Conservation (phyloP, 2,113 vertebrate species). For the Mormoops blainvillei region DNA sequence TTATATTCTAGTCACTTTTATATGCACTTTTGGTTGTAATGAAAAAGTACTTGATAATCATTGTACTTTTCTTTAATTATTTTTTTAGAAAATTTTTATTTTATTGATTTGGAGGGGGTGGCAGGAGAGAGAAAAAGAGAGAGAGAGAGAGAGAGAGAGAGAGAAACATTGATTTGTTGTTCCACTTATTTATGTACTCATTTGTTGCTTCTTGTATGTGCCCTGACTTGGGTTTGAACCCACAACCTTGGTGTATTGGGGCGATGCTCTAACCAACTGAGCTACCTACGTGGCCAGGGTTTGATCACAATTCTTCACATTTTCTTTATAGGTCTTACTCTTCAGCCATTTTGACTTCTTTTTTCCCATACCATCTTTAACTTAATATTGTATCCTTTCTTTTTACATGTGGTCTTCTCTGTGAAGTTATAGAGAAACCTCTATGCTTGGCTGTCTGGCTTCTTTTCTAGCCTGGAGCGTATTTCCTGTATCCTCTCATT, state of each 20-base stretch:
- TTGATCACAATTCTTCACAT: neutral
- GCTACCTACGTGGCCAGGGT: neutral
- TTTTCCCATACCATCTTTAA: neutral
- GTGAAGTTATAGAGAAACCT: neutral
- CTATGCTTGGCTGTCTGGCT: neutral
- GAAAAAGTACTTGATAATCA: neutral
- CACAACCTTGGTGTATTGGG: too few species aligned
- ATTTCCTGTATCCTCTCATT: neutral
- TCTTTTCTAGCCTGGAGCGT: neutral
- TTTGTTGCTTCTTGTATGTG: too few species aligned
- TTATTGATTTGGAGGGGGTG: too few species aligned
- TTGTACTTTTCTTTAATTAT: neutral
- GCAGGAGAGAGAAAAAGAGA: too few species aligned
- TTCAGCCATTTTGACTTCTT: neutral
- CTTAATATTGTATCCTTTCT: neutral
- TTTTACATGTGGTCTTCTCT: neutral
- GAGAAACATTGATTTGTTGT: too few species aligned
- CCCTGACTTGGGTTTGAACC: too few species aligned
- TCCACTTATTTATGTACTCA: too few species aligned
- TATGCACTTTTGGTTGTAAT: neutral
- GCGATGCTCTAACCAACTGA: neutral
- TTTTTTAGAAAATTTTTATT: too few species aligned
- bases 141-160: too few species aligned
- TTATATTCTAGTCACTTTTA: neutral
- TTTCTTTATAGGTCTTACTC: neutral